A percentile compares a stretch with the other conserved stretches of the same genome.
These are phyloP conservation scores for Andrena flavipes DNA, from an alignment of 2,888 invertebrate species.

Conservation along the genomic window DNA sequence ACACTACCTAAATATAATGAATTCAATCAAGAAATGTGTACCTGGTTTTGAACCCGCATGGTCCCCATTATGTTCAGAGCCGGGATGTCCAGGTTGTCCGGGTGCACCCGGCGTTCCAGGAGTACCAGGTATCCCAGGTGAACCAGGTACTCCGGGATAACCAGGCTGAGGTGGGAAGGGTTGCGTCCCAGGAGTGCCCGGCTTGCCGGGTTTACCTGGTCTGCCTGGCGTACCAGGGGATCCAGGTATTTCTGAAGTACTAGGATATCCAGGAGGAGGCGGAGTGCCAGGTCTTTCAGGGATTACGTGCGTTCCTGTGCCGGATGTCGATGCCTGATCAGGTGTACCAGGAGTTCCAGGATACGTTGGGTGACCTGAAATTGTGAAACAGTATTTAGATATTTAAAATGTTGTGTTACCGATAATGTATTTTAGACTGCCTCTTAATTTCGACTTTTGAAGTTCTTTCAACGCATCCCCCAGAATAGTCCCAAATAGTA, in stretches of 20 bases:
- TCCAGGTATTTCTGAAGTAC: constrained; percentile 23
- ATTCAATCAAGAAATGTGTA: too few species aligned
- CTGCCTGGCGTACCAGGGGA: constrained; percentile 43
- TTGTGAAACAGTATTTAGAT: too few species aligned
- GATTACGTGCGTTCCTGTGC: constrained; percentile 66
- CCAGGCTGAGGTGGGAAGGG: constrained; percentile 47
- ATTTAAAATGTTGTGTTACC: too few species aligned
- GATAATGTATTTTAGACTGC: too few species aligned
- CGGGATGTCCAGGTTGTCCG: neutral
- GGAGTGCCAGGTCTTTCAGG: constrained; percentile 63
- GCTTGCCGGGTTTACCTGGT: constrained; percentile 36
- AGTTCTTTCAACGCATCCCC: too few species aligned
- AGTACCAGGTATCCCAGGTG: neutral
- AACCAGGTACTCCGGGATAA: constrained; percentile 10
- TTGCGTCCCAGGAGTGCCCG: constrained; percentile 63
- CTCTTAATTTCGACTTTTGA: too few species aligned
- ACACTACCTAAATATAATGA: too few species aligned
- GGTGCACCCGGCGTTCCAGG: constrained; percentile 76
- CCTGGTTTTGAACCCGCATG: too few species aligned
- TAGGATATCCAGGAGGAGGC: constrained; percentile 34
- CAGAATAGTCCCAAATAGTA: too few species aligned
- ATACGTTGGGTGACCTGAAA: constrained; percentile 20
- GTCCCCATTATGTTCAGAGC: too few species aligned
- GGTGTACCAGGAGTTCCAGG: constrained; percentile 16
- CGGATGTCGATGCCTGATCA: constrained; percentile 21